Evolutionary conservation across 2,888 invertebrate species (phyloP).

Genomic region (Alloplasta piceator): DNA sequence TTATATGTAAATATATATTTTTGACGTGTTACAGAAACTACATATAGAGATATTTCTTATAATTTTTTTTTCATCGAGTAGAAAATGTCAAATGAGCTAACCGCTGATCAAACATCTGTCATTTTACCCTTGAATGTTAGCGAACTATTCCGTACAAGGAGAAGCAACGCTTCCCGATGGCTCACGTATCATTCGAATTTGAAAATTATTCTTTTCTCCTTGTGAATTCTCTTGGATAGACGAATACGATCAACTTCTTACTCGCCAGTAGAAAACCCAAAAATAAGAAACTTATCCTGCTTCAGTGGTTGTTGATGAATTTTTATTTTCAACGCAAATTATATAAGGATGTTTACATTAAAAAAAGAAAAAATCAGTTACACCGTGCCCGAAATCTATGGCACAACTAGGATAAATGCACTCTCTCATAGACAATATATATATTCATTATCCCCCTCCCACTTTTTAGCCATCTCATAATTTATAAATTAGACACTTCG

Average conservation of each 20-base stretch:
- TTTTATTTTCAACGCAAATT: constrained; percentile 60
- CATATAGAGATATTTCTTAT: constrained; percentile 5
- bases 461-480: constrained; percentile 43
- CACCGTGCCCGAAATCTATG: constrained; percentile 51
- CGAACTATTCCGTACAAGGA: neutral
- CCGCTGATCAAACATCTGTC: constrained; percentile 35
- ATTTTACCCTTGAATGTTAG: constrained; percentile 7
- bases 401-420: constrained; percentile 65
- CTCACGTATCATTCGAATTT: too few relatives aligned
- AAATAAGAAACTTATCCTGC: constrained; percentile 26
- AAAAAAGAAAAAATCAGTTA: constrained; percentile 57
- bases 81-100: constrained; percentile 52
- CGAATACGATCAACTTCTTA: constrained; percentile 9
- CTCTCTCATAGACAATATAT: constrained; percentile 37
- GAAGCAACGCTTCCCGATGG: too few relatives aligned
- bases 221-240: constrained; percentile 16
- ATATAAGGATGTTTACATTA: constrained; percentile 65
- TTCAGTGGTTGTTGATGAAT: constrained; percentile 41
- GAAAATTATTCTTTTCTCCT: too few relatives aligned
- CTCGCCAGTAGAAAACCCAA: constrained; percentile 29
- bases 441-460: constrained; percentile 36
- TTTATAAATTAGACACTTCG: constrained; percentile 56
- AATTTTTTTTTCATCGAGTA: constrained; percentile 34
- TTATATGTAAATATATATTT: constrained; percentile 57
- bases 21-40: constrained; percentile 50